A percentile compares a stretch with the other conserved stretches of the same genome.
phyloP scores from a whole-genome alignment of 2,113 vertebrate species.

The Phyllopteryx taeniolatus region DNA sequence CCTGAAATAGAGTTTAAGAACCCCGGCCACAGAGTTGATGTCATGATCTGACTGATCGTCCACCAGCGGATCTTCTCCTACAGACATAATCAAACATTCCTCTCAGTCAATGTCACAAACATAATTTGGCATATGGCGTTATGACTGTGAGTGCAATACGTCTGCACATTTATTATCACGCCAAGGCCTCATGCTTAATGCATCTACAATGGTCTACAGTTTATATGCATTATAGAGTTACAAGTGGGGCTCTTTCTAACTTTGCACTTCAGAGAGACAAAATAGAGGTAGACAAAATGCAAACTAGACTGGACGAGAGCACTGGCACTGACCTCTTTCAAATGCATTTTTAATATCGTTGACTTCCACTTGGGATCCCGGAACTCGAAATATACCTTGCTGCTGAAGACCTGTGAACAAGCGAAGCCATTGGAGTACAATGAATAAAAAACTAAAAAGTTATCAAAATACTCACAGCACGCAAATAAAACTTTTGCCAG shows the following conservation, averaged over 20 bases:
- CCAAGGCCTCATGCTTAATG: conserved; percentile 38
- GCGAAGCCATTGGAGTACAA: conserved; percentile 11
- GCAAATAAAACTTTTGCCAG: conserved; percentile 6
- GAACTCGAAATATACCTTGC: conserved; percentile 96
- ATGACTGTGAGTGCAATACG: conserved; percentile 17
- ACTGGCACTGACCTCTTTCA: conserved; percentile 86
- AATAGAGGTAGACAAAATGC: conserved; percentile 43
- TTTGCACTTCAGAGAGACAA: conserved; percentile 46
- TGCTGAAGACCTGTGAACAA: conserved; percentile 88
- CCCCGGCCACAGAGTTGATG: conserved; percentile 96
- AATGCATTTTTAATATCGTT: conserved; percentile 99
- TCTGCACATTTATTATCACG: conserved; percentile 25
- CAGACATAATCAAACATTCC: conserved; percentile 34
- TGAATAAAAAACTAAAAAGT: background rate
- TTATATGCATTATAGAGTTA: conserved; percentile 29
- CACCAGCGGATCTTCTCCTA: conserved; percentile 94
- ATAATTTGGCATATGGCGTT: background rate
- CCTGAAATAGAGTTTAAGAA: conserved; percentile 97
- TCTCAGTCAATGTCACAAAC: background rate
- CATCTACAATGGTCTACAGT: conserved; percentile 28
- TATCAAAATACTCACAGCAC: background rate
- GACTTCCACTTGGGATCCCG: conserved; percentile 97
- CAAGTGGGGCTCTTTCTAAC: conserved; percentile 25
- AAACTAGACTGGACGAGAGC: conserved; percentile 47
- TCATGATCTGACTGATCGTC: conserved; percentile 93